Percentiles rank a stretch among this genome's conserved stretches.
These are phyloP conservation scores for Metalampra italica DNA, from an alignment of 2,888 invertebrate species.

Conservation along the genomic window DNA sequence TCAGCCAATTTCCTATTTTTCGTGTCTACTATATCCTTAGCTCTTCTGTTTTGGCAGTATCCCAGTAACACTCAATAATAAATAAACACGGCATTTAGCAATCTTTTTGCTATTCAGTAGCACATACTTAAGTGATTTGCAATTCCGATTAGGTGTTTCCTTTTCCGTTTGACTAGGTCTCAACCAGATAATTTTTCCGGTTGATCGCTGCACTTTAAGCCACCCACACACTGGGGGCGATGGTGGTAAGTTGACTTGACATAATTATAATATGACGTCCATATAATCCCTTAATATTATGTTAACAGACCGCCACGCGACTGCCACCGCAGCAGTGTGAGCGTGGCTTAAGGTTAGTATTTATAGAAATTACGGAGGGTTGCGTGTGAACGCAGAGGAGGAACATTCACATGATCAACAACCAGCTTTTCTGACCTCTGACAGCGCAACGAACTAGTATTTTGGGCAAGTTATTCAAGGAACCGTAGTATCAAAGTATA, in stretches of 20 bases:
- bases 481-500: slow-evolving; percentile 29
- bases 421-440: slow-evolving; percentile 31
- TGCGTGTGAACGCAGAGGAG: slow-evolving; percentile 54
- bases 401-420: slow-evolving; percentile 50
- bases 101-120: not conserved
- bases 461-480: slow-evolving; percentile 19
- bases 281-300: too few relatives aligned
- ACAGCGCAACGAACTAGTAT: slow-evolving; percentile 29
- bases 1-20: not conserved
- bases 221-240: too few relatives aligned
- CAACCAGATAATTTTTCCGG: slow-evolving; percentile 8
- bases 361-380: slow-evolving; percentile 18
- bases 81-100: not conserved
- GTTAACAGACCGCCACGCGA: too few relatives aligned
- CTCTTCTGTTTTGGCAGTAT: not conserved
- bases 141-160: not conserved
- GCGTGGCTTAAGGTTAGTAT: slow-evolving; percentile 6
- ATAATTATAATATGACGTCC: too few relatives aligned
- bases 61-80: not conserved
- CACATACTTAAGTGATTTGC: not conserved
- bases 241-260: too few relatives aligned
- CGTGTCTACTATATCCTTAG: not conserved
- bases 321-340: too few relatives aligned
- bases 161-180: slow-evolving; percentile 7
- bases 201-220: slow-evolving; percentile 11